A percentile compares a stretch with the other conserved stretches of the same genome.
phyloP scores from a whole-genome alignment of 2,113 vertebrate genomes.

The Chroicocephalus ridibundus region DNA sequence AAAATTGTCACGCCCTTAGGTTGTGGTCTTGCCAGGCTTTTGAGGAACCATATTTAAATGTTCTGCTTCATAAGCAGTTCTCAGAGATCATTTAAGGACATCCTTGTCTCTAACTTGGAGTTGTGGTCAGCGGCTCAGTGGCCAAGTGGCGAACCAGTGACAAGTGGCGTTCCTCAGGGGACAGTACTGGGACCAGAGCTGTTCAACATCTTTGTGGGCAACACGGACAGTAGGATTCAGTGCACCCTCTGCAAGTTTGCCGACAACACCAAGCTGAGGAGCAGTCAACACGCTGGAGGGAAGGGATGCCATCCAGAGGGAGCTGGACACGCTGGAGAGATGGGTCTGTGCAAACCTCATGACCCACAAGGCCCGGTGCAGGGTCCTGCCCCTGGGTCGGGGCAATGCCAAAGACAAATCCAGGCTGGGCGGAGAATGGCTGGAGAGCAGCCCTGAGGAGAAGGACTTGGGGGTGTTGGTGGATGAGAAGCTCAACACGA shows the following conservation, averaged over 20 bases:
- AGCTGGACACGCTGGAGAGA: not conserved
- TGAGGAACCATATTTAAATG: not conserved
- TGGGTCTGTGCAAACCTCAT: not conserved
- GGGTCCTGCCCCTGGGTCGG: not conserved
- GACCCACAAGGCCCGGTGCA: not conserved
- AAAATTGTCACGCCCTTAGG: not conserved
- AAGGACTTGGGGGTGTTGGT: not conserved
- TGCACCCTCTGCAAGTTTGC: too few relatives aligned
- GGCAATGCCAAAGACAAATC: not conserved
- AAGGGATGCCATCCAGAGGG: not conserved
- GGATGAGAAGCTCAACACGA: not conserved
- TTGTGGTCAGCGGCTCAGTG: not conserved
- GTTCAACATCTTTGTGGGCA: not conserved
- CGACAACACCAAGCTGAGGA: accelerated
- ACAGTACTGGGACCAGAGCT: not conserved
- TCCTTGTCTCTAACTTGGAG: not conserved
- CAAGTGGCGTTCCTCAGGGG: not conserved
- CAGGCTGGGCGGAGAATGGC: not conserved
- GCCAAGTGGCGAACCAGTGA: not conserved
- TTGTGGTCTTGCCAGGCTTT: not conserved
- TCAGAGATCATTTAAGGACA: not conserved
- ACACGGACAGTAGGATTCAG: not conserved
- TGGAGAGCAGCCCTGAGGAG: not conserved
- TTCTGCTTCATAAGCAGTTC: not conserved
- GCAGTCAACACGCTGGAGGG: not conserved